phyloP scores from a whole-genome alignment of 2,888 invertebrate species.

The Brachynemurus nebulosus region DNA sequence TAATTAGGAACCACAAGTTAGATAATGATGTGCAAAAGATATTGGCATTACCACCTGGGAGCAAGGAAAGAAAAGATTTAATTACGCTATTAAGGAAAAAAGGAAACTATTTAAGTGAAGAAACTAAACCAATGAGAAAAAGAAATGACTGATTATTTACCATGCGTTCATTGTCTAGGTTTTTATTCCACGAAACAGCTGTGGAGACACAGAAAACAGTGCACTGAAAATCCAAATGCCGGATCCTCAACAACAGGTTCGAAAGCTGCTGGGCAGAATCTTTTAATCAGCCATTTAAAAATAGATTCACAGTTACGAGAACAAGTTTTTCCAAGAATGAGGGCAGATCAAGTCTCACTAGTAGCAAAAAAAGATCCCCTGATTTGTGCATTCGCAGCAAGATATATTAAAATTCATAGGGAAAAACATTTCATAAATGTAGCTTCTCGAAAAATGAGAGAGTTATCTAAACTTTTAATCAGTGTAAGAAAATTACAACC shows the following conservation, averaged over 20 bases:
- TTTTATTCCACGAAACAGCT: conserved; percentile 18
- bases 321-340: conserved; percentile 14
- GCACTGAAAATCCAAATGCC: conserved; percentile 4
- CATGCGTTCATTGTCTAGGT: conserved; percentile 19
- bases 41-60: conserved; percentile 4
- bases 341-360: conserved; percentile 14
- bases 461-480: too few species aligned
- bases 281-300: conserved; percentile 9
- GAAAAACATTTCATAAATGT: too few species aligned
- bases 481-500: too few species aligned
- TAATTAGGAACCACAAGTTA: too few species aligned
- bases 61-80: conserved; percentile 9
- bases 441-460: too few species aligned
- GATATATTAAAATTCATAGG: conserved; percentile 16
- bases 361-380: conserved; percentile 14
- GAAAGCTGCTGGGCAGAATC: conserved; percentile 10
- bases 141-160: conserved; percentile 6
- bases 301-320: conserved; percentile 10
- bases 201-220: conserved; percentile 17
- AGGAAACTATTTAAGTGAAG: conserved; percentile 15
- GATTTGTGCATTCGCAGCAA: conserved; percentile 17
- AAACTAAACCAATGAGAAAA: conserved; percentile 13
- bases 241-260: neutral
- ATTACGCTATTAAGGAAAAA: conserved; percentile 13
- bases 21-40: conserved; percentile 12